Evolutionary conservation across 2,113 vertebrate genomes (phyloP), one percentile per base, ranked within the genome.

Genomic region (Seriola dumerili): DNA sequence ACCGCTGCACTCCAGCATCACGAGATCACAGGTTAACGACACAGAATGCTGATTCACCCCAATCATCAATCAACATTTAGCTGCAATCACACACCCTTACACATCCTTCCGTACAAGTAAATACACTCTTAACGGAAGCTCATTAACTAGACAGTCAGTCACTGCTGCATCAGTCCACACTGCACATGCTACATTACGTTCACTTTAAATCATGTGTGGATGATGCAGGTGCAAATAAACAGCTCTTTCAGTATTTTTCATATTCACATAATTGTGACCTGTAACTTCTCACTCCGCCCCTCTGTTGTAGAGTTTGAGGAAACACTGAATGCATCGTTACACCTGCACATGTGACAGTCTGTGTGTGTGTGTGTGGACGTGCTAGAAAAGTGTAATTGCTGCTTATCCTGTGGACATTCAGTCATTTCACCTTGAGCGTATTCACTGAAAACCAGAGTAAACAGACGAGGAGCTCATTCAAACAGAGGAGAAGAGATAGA

Each of bases 41-140:
- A 57, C 38, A 42, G 67, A 72, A 76, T 34, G 50, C 44, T 72
- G 81, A 78, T 21, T 67, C 57, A 59, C 3, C 21, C 38, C 64
- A 57, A 80, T 79, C 72, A 59, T n/a, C 74, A 80, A 38, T 63
- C 67, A 77, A 74, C 52, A 71, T 32, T 63, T 58, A 36, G 48
- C 62, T 62, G 61, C 48, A 81, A 50, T 80, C 68, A 73, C 4
- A 76, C 48, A 50, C 11, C 40, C 36, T 23, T 8, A 42, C 44
- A 34, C 72, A 66, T 83, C 72, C 64, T 70, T 76, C 69, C 23
- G n/a, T 58, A 21, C 44, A 62, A 48, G 46, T 63, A 44, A 74
- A 61, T 21, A 21, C 63, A 46, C 46, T 34, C 23, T 34, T 6
- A 21, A 21, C 11, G 8, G 70, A 55, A 25, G 72, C 77, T 81